Evolutionary conservation across 2,113 vertebrate species (phyloP).

Genomic region (Gasterosteus aculeatus): DNA sequence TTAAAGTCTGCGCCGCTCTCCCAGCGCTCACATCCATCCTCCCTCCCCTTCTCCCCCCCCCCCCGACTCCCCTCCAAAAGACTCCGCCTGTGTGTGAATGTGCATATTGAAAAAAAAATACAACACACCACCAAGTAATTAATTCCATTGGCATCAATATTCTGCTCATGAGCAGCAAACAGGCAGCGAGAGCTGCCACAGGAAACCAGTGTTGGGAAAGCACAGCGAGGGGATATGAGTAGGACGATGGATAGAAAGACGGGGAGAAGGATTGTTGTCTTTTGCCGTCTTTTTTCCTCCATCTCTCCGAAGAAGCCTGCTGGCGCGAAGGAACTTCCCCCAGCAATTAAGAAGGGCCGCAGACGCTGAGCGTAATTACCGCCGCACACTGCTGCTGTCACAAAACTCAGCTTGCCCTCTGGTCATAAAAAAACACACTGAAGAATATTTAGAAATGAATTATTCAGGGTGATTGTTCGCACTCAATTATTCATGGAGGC

Average conservation of each 20-base stretch:
- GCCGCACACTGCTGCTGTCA: conserved; percentile 78
- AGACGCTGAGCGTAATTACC: conserved; percentile 79
- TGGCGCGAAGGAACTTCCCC: conserved; percentile 77
- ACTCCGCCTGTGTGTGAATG: conserved; percentile 62
- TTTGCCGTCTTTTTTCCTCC: conserved; percentile 36
- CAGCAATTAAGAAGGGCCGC: conserved; percentile 80
- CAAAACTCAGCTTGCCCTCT: conserved; percentile 78
- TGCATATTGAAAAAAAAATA: conserved; percentile 55
- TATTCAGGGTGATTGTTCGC: conserved; percentile 83
- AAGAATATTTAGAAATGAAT: conserved; percentile 85
- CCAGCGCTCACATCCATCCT: conserved; percentile 21
- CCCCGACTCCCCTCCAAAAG: conserved; percentile 43
- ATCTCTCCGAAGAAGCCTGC: conserved; percentile 67
- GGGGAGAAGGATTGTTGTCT: conserved; percentile 56
- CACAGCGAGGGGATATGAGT: conserved; percentile 54
- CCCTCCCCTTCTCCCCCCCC: no score
- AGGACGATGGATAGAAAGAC: conserved; percentile 49
- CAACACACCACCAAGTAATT: conserved; percentile 74
- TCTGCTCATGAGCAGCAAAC: conserved; percentile 72
- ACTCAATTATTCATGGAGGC: conserved; percentile 82
- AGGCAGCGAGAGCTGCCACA: conserved; percentile 42
- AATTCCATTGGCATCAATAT: conserved; percentile 82
- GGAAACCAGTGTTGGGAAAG: conserved; percentile 63
- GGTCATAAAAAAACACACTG: conserved; percentile 80
- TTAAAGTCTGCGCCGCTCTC: conserved; percentile 73